Conservation (phyloP, 2,888 invertebrate species). For the Clanis bilineata region DNA sequence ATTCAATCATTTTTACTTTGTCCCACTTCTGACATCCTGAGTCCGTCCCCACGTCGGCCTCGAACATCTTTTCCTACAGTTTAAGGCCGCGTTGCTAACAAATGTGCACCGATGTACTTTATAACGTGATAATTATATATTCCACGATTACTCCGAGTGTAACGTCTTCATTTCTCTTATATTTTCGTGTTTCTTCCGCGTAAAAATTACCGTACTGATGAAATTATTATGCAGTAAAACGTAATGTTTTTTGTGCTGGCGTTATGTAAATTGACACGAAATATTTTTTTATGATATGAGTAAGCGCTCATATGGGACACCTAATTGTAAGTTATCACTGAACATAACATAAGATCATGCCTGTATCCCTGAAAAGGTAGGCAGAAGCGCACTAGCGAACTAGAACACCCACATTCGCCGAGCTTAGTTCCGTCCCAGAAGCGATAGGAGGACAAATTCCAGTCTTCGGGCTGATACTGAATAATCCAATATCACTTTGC, state of each 20-base stretch:
- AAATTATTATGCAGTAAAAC: neutral
- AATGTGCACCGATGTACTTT: slow-evolving; percentile 2
- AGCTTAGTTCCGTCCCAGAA: no score
- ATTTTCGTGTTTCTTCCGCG: neutral
- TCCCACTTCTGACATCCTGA: neutral
- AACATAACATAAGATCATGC: no score
- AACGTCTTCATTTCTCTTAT: neutral
- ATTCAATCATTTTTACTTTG: no score
- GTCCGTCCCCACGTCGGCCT: neutral
- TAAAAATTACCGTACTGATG: neutral
- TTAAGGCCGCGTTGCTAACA: slow-evolving; percentile 4
- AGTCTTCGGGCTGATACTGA: no score
- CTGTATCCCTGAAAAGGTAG: no score
- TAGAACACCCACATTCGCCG: no score
- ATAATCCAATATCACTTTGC: no score
- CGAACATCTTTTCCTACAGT: slow-evolving; percentile 7
- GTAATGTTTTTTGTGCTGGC: neutral
- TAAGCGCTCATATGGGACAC: no score
- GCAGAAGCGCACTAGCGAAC: no score
- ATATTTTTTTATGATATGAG: no score
- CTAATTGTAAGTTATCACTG: no score
- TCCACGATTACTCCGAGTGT: neutral
- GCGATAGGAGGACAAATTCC: no score
- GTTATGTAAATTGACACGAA: neutral
- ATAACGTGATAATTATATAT: neutral